Conservation (phyloP, 2,888 invertebrate genomes). For the Erpobdella octoculata region DNA sequence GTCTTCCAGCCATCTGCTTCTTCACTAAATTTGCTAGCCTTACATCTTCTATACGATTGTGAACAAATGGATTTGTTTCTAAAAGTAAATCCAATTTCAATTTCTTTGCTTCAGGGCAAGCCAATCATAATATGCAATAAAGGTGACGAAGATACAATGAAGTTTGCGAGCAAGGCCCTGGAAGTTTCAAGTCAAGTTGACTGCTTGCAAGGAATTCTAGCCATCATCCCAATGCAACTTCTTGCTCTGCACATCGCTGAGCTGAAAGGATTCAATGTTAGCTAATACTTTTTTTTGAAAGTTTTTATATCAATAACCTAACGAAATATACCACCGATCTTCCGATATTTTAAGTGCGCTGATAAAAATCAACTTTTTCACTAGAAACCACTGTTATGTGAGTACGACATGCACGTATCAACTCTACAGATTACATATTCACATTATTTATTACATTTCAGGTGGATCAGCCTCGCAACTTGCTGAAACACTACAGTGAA, state of each 20-base stretch:
- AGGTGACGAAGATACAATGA: conserved; percentile 78
- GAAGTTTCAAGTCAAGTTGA: conserved; percentile 93
- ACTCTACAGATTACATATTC: not conserved
- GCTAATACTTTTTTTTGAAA: conserved; percentile 4
- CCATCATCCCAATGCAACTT: conserved; percentile 96
- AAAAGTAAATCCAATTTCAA: too few relatives aligned
- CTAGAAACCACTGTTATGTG: too few relatives aligned
- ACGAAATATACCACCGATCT: not conserved
- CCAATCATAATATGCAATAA: conserved; percentile 91
- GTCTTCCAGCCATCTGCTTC: not conserved
- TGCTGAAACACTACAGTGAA: conserved; percentile 32
- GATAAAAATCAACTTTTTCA: too few relatives aligned
- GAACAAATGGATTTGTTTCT: not conserved
- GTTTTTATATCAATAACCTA: not conserved
- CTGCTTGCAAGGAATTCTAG: conserved; percentile 83
- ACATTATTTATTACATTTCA: conserved; percentile 2
- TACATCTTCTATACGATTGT: not conserved
- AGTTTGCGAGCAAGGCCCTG: conserved; percentile 67
- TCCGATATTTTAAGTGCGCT: too few relatives aligned
- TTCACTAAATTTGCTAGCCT: not conserved
- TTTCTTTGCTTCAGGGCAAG: conserved; percentile 75
- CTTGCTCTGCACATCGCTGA: conserved; percentile 90
- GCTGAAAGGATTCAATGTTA: conserved; percentile 37
- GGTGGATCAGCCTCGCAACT: conserved; percentile 33
- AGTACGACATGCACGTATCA: too few relatives aligned